Base-by-base conservation (phyloP, 2,113 vertebrate species). In the Aleadryas rufinucha region DNA sequence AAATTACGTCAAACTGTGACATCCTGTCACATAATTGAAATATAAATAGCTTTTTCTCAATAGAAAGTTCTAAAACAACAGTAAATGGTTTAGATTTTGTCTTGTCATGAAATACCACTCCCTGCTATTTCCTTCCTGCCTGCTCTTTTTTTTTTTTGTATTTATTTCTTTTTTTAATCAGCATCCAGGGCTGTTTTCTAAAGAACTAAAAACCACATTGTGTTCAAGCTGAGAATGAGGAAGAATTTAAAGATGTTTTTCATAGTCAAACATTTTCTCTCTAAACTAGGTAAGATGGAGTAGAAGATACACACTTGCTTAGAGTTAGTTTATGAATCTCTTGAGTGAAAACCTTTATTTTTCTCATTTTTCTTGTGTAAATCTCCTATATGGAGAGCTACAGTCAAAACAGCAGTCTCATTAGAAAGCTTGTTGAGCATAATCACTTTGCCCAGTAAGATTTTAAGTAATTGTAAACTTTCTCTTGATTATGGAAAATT, bases 61-160 rank as follows among this genome's bases (percentile, higher is more conserved):
- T n/a, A 84, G 28, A 72, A 90, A 57, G 11, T 69, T 69, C 45
- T 88, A 80, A 91, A 70, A 1, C 9, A 77, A 23, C 22, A 47
- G 8, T 69, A 66, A 84, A 66, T 81, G 11, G 33, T 77, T 87
- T 87, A 54, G 31, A 23, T 79, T 90, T 87, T 88, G 18, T 49
- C 11, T 91, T 85, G 50, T 65, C 10, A 37, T 70, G 27, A 87
- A 90, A 16, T 49, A 45, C 35, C 18, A 39, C 28, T 88, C 56
- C 63, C 30, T 56, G 8, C 35, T 57, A 31, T 61, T 84, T 76
- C 24, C 53, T 42, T 47, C 35, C 22, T n/a, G 22, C 11, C 3
- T 5, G 6, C 5, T 3, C 4, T 16, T 6, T 24, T 37, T 26
- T 47, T 6, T 6, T 18, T 6, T 30, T 33, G 16, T 21, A 8